Evolutionary conservation across 2,113 vertebrate species (phyloP).

Genomic region (Corydoras sp.): DNA sequence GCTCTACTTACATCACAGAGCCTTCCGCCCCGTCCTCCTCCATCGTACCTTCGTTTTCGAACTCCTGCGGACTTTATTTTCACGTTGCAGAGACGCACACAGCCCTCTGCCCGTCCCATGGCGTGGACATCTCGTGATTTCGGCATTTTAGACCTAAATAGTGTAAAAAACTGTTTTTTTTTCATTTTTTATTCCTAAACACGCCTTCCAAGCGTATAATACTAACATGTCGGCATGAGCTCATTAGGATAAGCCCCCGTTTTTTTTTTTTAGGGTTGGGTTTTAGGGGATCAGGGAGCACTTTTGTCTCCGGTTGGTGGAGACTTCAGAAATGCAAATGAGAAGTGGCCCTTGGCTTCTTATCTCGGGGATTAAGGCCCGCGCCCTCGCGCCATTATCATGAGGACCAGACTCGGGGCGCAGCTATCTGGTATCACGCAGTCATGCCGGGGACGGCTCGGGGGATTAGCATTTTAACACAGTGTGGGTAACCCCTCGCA

Average conservation of each 20-base stretch:
- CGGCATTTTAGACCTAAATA: no score
- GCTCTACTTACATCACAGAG: background rate
- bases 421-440: slow-evolving; percentile 46
- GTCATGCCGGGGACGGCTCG: slow-evolving; percentile 46
- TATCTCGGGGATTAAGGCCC: slow-evolving; percentile 56
- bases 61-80: no score
- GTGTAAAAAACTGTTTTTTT: no score
- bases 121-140: no score
- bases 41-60: no score
- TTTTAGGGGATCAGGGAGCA: slow-evolving; percentile 44
- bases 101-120: no score
- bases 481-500: slow-evolving; percentile 43
- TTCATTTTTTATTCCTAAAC: background rate
- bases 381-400: slow-evolving; percentile 57
- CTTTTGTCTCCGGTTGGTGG: slow-evolving; percentile 54
- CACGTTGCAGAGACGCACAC: no score
- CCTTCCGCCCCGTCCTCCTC: no score
- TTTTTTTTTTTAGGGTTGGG: slow-evolving; percentile 26
- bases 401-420: slow-evolving; percentile 57
- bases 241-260: slow-evolving; percentile 27
- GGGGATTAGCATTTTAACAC: slow-evolving; percentile 62
- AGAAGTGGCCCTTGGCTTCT: slow-evolving; percentile 46
- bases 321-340: slow-evolving; percentile 54
- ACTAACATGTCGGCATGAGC: slow-evolving; percentile 23
- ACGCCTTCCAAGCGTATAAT: slow-evolving; percentile 15